Evolutionary conservation across 2,113 vertebrate species (phyloP).

Genomic region (Hemiprocne comata): DNA sequence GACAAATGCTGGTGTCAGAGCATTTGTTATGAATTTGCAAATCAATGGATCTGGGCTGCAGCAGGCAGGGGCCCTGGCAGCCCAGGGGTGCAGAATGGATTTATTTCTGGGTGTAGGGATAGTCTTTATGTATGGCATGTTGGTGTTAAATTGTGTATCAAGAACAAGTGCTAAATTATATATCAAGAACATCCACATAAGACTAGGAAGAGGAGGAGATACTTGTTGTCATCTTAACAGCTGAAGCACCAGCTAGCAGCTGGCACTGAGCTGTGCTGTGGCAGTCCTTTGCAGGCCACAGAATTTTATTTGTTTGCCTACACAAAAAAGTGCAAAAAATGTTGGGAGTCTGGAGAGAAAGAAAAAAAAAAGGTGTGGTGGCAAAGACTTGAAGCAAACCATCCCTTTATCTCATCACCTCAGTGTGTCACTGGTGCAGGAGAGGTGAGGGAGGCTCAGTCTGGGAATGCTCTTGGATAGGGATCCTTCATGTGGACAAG

Average conservation of each 20-base stretch:
- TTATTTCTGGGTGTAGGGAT: neutral
- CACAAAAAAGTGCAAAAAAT: neutral
- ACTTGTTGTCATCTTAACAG: neutral
- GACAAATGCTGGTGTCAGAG: conserved; percentile 49
- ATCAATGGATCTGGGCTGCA: conserved; percentile 21
- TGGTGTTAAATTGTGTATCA: neutral
- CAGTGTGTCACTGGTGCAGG: neutral
- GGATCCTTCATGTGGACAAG: neutral
- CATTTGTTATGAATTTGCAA: conserved; percentile 30
- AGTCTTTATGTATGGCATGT: neutral
- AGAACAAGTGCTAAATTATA: neutral
- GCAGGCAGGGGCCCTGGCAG: neutral
- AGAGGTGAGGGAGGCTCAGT: neutral
- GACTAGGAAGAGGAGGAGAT: neutral
- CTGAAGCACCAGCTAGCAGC: neutral
- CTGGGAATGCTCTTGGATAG: neutral
- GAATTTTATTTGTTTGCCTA: neutral
- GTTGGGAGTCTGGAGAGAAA: neutral
- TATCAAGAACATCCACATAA: neutral
- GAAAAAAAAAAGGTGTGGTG: neutral
- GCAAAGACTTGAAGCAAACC: neutral
- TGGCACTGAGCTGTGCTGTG: neutral
- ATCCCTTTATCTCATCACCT: neutral
- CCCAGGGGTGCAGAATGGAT: neutral
- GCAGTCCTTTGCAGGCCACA: neutral